Percentiles rank a stretch among this genome's conserved stretches.
Evolutionary conservation across 64 coral and sea anemone species (phyloP).

Genomic region (Montipora efflorescens): DNA sequence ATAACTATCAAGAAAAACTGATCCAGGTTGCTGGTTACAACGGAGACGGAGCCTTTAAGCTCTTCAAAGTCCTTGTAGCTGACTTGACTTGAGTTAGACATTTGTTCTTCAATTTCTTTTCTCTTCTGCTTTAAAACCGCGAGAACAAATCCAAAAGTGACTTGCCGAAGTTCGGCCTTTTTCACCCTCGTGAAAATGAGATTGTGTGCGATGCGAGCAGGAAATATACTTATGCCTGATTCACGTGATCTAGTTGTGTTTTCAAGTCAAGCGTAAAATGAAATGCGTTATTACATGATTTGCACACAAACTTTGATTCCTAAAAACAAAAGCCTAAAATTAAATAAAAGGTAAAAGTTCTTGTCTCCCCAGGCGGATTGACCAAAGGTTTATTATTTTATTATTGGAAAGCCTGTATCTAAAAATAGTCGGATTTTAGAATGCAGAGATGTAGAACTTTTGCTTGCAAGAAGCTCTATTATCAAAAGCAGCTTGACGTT

Average conservation of each 20-base stretch:
- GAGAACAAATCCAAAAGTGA: background rate
- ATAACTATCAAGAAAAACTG: constrained; percentile 65
- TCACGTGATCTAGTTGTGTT: background rate
- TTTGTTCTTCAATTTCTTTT: background rate
- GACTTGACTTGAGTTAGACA: background rate
- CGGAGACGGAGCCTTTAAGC: background rate
- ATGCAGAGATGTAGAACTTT: too few relatives aligned
- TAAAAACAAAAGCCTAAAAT: background rate
- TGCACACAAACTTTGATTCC: background rate
- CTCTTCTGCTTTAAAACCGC: background rate
- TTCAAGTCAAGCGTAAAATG: background rate
- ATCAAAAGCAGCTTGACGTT: too few relatives aligned
- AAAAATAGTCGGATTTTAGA: too few relatives aligned
- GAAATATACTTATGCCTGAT: background rate
- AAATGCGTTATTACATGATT: background rate
- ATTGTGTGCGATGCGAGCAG: too few relatives aligned
- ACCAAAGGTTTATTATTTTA: background rate
- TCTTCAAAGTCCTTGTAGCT: background rate
- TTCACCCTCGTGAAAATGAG: background rate
- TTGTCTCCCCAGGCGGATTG: background rate
- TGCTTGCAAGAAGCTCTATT: too few relatives aligned
- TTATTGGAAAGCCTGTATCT: too few relatives aligned
- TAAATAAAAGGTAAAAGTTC: background rate
- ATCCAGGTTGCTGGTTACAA: background rate
- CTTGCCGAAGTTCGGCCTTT: background rate